Percentiles rank a stretch among this genome's conserved stretches.
Evolutionary conservation across 2,888 invertebrate genomes (phyloP).

Genomic region (Stratiomys singularior): DNA sequence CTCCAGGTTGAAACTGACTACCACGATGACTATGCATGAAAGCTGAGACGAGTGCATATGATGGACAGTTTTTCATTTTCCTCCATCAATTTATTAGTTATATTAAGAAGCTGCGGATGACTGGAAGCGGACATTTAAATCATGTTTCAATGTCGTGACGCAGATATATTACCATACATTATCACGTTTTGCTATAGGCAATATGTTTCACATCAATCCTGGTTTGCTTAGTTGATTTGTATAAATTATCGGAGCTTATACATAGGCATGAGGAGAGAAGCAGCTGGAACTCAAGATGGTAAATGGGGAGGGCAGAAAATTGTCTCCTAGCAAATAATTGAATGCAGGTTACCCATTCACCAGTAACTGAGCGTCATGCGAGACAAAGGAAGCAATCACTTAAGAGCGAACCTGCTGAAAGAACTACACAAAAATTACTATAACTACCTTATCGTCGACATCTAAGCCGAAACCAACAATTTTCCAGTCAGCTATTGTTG

Average conservation of each 20-base stretch:
- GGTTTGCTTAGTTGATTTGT: neutral
- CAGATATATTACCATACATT: neutral
- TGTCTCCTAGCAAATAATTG: neutral
- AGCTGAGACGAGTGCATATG: slow-evolving; percentile 6
- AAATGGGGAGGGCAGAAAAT: neutral
- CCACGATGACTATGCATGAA: neutral
- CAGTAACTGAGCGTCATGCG: neutral
- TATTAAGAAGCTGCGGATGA: slow-evolving; percentile 3
- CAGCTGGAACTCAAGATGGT: neutral
- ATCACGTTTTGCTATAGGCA: neutral
- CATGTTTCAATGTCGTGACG: slow-evolving; percentile 17
- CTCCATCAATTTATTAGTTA: slow-evolving; percentile 38
- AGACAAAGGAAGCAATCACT: neutral
- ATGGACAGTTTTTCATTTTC: slow-evolving; percentile 38
- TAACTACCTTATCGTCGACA: neutral
- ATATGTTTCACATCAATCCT: neutral
- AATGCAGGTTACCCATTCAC: no score
- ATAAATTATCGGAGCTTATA: neutral
- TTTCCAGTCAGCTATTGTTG: slow-evolving; percentile 17
- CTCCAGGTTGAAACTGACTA: no score
- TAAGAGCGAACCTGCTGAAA: no score
- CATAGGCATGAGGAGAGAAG: neutral
- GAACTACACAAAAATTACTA: no score
- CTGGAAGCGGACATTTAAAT: slow-evolving; percentile 39
- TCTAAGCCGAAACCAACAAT: neutral